These are phyloP conservation scores for Myiotriccus ornatus DNA, from an alignment of 2,797 vertebrate species.

Conservation along the genomic window DNA sequence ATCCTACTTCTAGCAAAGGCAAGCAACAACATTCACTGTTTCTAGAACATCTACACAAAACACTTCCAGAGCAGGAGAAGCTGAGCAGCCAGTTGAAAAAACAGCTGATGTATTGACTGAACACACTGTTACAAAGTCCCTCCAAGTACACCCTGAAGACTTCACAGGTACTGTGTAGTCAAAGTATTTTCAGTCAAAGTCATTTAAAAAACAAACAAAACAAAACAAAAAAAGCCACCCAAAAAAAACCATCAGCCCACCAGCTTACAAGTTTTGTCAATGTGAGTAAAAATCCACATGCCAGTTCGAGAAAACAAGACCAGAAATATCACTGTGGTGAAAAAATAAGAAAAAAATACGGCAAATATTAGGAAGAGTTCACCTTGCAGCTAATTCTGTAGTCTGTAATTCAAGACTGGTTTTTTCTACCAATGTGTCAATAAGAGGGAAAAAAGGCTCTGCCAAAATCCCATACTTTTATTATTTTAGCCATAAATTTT, in stretches of 20 bases:
- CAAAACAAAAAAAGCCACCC: background rate
- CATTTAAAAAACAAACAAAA: background rate
- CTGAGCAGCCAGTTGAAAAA: background rate
- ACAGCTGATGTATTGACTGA: background rate
- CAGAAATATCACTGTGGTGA: background rate
- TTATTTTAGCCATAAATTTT: background rate
- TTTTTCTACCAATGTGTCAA: background rate
- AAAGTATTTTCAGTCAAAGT: background rate
- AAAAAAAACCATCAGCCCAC: background rate
- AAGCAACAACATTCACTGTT: background rate
- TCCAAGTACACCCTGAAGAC: background rate
- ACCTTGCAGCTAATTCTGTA: background rate
- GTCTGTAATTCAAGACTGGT: background rate
- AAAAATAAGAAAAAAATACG: background rate
- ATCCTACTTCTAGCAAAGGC: background rate
- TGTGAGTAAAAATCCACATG: background rate
- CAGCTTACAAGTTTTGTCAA: background rate
- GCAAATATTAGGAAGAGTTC: background rate
- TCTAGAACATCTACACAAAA: background rate
- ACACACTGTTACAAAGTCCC: background rate
- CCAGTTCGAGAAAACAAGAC: background rate
- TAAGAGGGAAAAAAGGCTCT: background rate
- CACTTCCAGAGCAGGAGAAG: background rate
- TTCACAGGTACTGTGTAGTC: background rate
- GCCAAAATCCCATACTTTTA: background rate